Base-by-base conservation (phyloP, 2,888 invertebrate genomes). In the Odontocerum albicorne region DNA sequence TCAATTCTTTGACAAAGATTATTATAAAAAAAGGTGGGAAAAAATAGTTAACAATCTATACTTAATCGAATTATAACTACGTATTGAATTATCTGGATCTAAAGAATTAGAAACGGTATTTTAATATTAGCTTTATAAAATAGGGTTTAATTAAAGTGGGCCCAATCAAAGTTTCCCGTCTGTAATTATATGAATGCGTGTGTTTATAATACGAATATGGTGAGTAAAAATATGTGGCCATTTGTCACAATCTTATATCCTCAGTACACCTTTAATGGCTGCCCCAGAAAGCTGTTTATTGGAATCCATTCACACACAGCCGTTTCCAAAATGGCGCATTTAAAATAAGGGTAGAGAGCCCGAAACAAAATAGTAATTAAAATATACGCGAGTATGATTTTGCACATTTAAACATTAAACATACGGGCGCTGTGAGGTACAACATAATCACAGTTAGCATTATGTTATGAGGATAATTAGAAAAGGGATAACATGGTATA, bases 361-460 rank as follows among this genome's bases (percentile, higher is more conserved):
- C 46, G 47, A 60, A 57, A 60, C 60, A 60, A 60, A 60, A 60
- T 57, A 54, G 57, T 60, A 60, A 60, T 60, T 60, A 60, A 60
- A 57, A 60, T 60, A 60, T 57, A 60, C 57, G 51, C 55, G 60
- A 49, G 55, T 57, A 60, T 60, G 60, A 60, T 60, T 57, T 57
- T 56, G 57, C 60, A 60, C 60, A 60, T 60, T 60, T 60, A 50
- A 57, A 53, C 57, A 53, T 50, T 54, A 44, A 60, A 60, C 60
- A 60, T 54, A 59, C 59, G 51, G 59, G 49, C 55, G 60, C 51
- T 46, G 53, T n/a, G 60, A 55, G 57, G 60, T 49, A 60, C 50
- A 57, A 60, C 60, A 60, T 60, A 60, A n/a, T 60, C 60, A 60
- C 57, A 57, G 60, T 60, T 60, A 60, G 56, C 60, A 60, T 60